phyloP scores from a whole-genome alignment of 2,888 invertebrate species.

The Campoplex capitator region DNA sequence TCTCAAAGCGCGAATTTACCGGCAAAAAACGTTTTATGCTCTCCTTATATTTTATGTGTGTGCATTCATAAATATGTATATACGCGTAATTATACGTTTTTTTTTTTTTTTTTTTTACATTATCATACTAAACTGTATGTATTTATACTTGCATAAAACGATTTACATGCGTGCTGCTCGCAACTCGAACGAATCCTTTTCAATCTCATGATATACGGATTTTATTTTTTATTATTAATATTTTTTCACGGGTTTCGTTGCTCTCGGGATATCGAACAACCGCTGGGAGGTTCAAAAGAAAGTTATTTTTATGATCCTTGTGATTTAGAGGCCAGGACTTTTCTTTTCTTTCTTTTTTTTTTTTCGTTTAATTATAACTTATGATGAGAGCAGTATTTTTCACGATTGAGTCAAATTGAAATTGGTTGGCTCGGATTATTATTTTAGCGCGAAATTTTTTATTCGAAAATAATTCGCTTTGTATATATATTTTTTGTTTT shows the following conservation, averaged over 20 bases:
- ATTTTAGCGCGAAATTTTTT: too few relatives aligned
- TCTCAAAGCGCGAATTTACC: constrained; percentile 25
- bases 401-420: neutral
- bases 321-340: neutral
- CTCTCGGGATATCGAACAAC: constrained; percentile 17
- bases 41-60: neutral
- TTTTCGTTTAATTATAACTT: neutral
- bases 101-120: neutral
- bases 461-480: too few relatives aligned
- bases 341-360: neutral
- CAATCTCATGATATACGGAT: constrained; percentile 27
- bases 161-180: neutral
- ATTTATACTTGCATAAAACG: constrained; percentile 10
- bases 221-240: constrained; percentile 16
- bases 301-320: constrained; percentile 6
- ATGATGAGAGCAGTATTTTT: neutral
- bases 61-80: neutral
- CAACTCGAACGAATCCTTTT: neutral
- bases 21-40: constrained; percentile 30
- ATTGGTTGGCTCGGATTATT: neutral
- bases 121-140: constrained; percentile 22
- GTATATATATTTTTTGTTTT: too few relatives aligned
- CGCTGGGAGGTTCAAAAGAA: neutral
- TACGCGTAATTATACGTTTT: neutral
- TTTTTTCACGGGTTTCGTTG: constrained; percentile 7